Conservation (phyloP, 2,113 vertebrate genomes). For the Brachypodius melanocephalos region DNA sequence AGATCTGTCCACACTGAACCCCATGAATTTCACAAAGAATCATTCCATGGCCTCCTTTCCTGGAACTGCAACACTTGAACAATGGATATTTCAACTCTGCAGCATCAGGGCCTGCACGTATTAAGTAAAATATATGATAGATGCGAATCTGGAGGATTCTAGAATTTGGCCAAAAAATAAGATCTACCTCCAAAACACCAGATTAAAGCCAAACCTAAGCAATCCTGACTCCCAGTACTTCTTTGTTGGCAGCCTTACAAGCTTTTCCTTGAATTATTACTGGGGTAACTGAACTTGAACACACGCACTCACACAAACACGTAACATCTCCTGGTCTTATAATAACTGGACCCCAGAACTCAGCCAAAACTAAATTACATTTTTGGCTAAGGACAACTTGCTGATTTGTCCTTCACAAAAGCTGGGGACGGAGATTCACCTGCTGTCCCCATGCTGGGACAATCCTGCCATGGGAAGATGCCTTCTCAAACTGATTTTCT, state of each 20-base stretch:
- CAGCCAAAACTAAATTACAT: not conserved
- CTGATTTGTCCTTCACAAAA: not conserved
- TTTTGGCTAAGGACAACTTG: not conserved
- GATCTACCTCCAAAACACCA: not conserved
- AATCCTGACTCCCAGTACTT: not conserved
- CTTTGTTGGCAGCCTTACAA: not conserved
- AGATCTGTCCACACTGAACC: not conserved
- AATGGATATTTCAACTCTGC: not conserved
- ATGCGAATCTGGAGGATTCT: not conserved
- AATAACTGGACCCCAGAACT: not conserved
- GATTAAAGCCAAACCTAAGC: not conserved
- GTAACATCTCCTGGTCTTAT: not conserved
- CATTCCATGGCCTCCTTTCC: not conserved
- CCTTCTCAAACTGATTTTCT: not conserved
- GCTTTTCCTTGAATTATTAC: not conserved
- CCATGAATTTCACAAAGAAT: not conserved
- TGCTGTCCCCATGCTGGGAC: not conserved
- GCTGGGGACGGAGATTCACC: not conserved
- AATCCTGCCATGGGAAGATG: not conserved
- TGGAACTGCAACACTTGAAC: not conserved
- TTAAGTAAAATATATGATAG: not conserved
- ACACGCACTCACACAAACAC: not conserved
- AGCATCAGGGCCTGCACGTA: not conserved
- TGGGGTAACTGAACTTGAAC: not conserved
- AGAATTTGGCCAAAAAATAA: not conserved